Base-by-base conservation (phyloP, 2,888 invertebrate species). In the Venusia cambrica region DNA sequence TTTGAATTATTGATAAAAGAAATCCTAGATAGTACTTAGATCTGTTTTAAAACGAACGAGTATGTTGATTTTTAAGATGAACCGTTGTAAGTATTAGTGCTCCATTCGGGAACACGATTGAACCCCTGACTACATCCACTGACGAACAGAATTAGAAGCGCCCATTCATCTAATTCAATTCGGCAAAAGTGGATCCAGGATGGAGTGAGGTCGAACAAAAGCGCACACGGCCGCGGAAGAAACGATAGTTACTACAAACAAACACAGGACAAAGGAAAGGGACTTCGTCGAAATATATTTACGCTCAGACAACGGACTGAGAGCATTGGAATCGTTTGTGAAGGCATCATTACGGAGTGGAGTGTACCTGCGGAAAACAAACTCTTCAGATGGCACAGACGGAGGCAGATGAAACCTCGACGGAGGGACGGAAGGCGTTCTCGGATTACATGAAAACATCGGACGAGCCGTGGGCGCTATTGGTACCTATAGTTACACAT, bases 51-150 rank as follows among this genome's bases (percentile, higher is more conserved):
- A n/a, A n/a, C n/a, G n/a, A n/a, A n/a, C n/a, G n/a, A n/a, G n/a
- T n/a, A n/a, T n/a, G n/a, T 16, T 17, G 7, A 15, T 10, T 29
- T 24, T 19, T 10, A 34, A 12, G 26, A 17, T 2, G 5, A 5
- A 18, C 11, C 33, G 8, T n/a, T n/a, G n/a, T n/a, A n/a, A n/a
- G n/a, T n/a, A n/a, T n/a, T n/a, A n/a, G n/a, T n/a, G 8, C 5
- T 13, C 5, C 10, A 16, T 30, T 20, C 29, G 29, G 20, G 13
- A 10, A 6, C 13, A 17, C 9, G 21, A 21, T 8, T 26, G 58
- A 31, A 69, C 73, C 77, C 74, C 67, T 72, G 76, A 77, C 78
- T 77, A 78, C 73, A 72, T 58, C 72, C 68, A 78, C 78, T 76
- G 77, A 73, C 71, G 68, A 70, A 66, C 60, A 51, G 65, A 77